Conservation (phyloP, 2,113 vertebrate genomes). For the Odocoileus virginianus region DNA sequence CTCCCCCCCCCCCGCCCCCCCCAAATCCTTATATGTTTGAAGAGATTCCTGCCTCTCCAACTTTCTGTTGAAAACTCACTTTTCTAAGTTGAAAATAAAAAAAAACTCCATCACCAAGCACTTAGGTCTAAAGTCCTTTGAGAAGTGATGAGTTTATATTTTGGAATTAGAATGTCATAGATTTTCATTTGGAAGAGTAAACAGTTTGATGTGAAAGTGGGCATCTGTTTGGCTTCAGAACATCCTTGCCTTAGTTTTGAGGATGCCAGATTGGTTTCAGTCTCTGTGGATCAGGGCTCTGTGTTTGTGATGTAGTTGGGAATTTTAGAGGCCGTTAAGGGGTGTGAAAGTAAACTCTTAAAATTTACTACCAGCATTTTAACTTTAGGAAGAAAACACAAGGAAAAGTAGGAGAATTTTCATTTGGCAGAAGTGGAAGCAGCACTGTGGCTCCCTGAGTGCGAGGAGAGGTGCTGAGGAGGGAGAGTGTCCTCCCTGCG, state of each 20-base stretch:
- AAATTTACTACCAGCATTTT: constrained; percentile 28
- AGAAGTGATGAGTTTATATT: background rate
- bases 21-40: background rate
- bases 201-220: background rate
- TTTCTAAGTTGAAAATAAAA: constrained; percentile 12
- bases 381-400: constrained; percentile 15
- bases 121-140: background rate
- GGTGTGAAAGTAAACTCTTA: background rate
- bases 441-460: background rate
- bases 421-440: background rate
- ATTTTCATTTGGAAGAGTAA: background rate
- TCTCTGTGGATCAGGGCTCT: background rate
- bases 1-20: rapidly evolving
- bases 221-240: background rate
- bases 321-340: background rate
- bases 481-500: rapidly evolving
- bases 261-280: background rate
- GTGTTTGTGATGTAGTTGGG: background rate
- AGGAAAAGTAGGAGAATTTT: background rate
- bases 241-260: background rate
- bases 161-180: background rate
- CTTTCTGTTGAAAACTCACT: background rate
- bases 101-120: background rate
- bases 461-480: background rate
- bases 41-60: background rate